Percentiles rank a stretch among this genome's conserved stretches.
Conservation (phyloP, 2,888 invertebrate species). For the Diogma glabrata region DNA sequence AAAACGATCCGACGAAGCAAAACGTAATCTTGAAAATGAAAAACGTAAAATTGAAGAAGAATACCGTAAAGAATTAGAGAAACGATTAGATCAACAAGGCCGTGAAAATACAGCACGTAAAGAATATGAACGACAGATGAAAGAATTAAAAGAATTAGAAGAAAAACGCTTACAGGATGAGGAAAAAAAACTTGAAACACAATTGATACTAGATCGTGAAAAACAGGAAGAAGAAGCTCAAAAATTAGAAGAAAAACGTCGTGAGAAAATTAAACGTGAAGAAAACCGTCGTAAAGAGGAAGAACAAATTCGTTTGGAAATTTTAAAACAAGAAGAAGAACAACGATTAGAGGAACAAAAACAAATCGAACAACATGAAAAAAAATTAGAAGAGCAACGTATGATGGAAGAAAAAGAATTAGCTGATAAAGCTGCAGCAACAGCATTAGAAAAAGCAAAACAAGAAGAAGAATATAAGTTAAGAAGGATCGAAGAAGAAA, state of each 20-base stretch:
- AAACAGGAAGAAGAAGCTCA: constrained; percentile 19
- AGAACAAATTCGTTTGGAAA: neutral
- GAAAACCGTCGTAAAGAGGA: constrained; percentile 21
- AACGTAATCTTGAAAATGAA: constrained; percentile 26
- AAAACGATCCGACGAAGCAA: constrained; percentile 27
- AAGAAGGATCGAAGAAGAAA: constrained; percentile 9
- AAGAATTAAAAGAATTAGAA: neutral
- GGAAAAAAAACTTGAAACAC: too few relatives aligned
- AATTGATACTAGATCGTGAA: constrained; percentile 5
- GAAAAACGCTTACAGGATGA: neutral
- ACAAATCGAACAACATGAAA: constrained; percentile 14
- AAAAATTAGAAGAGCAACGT: constrained; percentile 9
- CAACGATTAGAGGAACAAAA: constrained; percentile 4
- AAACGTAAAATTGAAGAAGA: constrained; percentile 24
- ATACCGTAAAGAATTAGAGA: constrained; percentile 28
- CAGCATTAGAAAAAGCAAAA: constrained; percentile 13
- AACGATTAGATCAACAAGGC: constrained; percentile 23
- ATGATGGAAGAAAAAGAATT: neutral
- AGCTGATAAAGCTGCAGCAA: constrained; percentile 21
- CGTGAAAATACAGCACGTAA: constrained; percentile 25
- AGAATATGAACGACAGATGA: constrained; percentile 18
- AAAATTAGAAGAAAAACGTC: constrained; percentile 19
- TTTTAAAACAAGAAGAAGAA: neutral
- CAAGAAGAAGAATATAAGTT: constrained; percentile 14
- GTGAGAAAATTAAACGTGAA: constrained; percentile 9